Percentiles rank a stretch among this genome's conserved stretches.
These are phyloP conservation scores for Macrobrachium nipponense DNA, from an alignment of 1,140 invertebrate genomes.

Conservation along the genomic window DNA sequence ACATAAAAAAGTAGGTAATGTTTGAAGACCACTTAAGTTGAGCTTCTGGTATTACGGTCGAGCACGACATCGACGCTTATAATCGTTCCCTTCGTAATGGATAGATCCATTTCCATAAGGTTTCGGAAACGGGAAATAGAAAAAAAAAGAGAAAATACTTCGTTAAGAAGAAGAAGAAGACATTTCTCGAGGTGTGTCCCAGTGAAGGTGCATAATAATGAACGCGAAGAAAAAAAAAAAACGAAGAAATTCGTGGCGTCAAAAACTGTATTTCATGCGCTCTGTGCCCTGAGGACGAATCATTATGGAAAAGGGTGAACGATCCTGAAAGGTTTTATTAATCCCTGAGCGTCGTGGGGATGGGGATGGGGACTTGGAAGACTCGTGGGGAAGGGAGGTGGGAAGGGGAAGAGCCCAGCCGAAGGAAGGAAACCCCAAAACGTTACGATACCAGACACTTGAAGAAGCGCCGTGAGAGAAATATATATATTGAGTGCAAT, in stretches of 20 bases:
- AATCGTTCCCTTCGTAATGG: neutral
- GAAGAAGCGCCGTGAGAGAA: slow-evolving; percentile 12
- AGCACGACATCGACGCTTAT: neutral
- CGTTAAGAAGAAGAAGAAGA: no score
- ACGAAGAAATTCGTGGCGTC: no score
- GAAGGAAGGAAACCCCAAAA: neutral
- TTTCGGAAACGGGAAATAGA: neutral
- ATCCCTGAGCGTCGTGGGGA: no score
- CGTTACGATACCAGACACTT: neutral
- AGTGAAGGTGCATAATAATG: no score
- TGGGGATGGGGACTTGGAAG: no score
- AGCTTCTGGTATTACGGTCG: slow-evolving; percentile 15
- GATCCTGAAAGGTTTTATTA: no score
- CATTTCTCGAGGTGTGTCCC: no score
- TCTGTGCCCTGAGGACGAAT: no score
- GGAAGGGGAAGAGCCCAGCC: no score
- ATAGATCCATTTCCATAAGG: neutral
- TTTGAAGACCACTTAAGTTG: slow-evolving; percentile 10
- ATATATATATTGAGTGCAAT: slow-evolving; percentile 2
- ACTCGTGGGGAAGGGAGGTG: no score
- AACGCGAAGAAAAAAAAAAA: neutral
- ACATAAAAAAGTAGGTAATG: neutral
- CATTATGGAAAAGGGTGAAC: no score
- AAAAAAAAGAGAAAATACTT: neutral
- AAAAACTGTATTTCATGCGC: no score